These are phyloP conservation scores for Trichopoda pennipes DNA, from an alignment of 2,888 invertebrate genomes.

Conservation along the genomic window DNA sequence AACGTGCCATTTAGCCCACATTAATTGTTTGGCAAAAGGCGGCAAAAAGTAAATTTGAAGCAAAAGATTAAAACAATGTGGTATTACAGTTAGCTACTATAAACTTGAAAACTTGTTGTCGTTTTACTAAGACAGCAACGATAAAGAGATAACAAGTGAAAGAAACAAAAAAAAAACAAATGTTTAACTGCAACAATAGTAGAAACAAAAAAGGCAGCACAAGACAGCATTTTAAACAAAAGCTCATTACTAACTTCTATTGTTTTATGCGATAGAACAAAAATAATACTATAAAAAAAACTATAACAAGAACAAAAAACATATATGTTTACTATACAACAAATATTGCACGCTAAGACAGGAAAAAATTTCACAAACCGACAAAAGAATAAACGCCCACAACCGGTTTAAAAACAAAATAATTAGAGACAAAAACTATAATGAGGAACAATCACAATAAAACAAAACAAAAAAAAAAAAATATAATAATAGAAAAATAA, in stretches of 20 bases:
- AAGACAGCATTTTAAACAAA: not conserved
- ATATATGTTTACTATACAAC: not conserved
- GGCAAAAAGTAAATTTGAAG: not conserved
- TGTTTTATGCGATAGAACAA: slow-evolving; percentile 7
- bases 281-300: slow-evolving; percentile 3
- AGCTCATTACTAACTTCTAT: slow-evolving; percentile 43
- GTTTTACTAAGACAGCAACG: not conserved
- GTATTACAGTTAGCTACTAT: too few relatives aligned
- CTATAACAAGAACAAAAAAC: not conserved
- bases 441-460: not conserved
- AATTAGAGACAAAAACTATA: slow-evolving; percentile 14
- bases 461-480: not conserved
- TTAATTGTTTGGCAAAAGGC: not conserved
- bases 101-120: too few relatives aligned
- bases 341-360: not conserved
- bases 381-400: slow-evolving; percentile 41
- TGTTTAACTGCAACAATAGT: not conserved
- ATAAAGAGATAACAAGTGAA: not conserved
- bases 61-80: too few relatives aligned
- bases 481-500: not conserved
- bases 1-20: slow-evolving; percentile 12
- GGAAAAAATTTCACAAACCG: slow-evolving; percentile 5
- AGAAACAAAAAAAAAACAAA: too few relatives aligned
- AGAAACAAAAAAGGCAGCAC: not conserved
- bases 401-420: slow-evolving; percentile 20